phyloP scores from a whole-genome alignment of 2,113 vertebrate genomes.

The Hemiprocne comata region DNA sequence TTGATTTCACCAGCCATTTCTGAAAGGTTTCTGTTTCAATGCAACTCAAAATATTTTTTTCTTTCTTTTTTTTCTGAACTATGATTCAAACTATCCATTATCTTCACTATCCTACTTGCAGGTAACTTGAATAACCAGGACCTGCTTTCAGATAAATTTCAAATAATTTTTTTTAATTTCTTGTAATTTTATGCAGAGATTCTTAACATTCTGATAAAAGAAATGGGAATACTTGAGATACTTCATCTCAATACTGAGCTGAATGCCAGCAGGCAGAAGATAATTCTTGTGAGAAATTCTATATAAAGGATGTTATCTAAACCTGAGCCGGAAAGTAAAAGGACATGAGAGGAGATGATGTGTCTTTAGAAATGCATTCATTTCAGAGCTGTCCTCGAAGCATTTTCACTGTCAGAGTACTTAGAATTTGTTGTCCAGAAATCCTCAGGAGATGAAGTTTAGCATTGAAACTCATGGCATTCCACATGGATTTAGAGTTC shows the following conservation, averaged over 20 bases:
- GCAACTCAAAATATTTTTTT: neutral
- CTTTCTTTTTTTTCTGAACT: neutral
- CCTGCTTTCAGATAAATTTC: neutral
- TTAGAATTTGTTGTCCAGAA: neutral
- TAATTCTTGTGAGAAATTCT: neutral
- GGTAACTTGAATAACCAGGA: neutral
- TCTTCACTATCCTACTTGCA: neutral
- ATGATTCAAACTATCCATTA: neutral
- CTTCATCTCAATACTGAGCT: neutral
- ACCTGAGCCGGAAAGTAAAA: constrained; percentile 1
- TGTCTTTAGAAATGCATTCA: neutral
- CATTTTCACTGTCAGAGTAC: neutral
- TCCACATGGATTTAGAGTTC: neutral
- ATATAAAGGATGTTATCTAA: neutral
- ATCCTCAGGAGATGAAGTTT: neutral
- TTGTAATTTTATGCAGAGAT: neutral
- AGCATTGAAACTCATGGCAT: neutral
- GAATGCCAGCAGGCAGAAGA: neutral
- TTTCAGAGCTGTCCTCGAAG: neutral
- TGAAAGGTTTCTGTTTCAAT: neutral
- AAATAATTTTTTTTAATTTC: neutral
- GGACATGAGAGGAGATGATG: neutral
- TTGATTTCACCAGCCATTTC: neutral
- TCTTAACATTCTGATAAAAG: neutral
- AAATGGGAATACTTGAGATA: neutral